phyloP scores from a whole-genome alignment of 2,888 invertebrate genomes.

The Nephrocerus scutellatus region DNA sequence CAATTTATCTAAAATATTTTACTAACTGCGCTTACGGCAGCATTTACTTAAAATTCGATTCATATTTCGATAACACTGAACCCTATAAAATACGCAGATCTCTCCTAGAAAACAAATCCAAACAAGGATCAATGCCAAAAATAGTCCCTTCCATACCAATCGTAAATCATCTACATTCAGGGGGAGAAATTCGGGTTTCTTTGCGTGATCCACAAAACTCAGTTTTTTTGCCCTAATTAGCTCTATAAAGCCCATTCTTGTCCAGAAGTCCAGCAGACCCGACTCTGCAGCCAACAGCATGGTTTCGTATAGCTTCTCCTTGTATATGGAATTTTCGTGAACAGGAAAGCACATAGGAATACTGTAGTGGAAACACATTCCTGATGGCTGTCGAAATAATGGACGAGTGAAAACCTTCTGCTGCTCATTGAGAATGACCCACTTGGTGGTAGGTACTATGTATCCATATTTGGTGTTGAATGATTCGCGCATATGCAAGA shows the following conservation, averaged over 20 bases:
- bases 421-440: constrained; percentile 33
- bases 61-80: no score
- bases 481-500: constrained; percentile 28
- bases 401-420: constrained; percentile 34
- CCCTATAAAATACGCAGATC: no score
- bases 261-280: constrained; percentile 30
- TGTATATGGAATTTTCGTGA: constrained; percentile 34
- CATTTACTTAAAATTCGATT: no score
- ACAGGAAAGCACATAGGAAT: constrained; percentile 35
- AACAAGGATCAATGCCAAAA: no score
- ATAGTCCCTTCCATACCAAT: constrained; percentile 34
- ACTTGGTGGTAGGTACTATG: constrained; percentile 29
- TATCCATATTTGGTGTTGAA: constrained; percentile 32
- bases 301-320: constrained; percentile 23
- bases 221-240: constrained; percentile 29
- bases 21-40: no score
- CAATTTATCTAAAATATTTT: no score
- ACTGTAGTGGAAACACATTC: constrained; percentile 34
- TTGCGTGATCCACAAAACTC: constrained; percentile 26
- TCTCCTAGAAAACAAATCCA: no score
- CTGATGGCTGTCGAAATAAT: constrained; percentile 29
- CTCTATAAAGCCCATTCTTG: constrained; percentile 27
- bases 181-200: constrained; percentile 24
- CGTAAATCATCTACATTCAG: constrained; percentile 33
- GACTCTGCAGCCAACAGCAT: constrained; percentile 28